These are phyloP conservation scores for Norana najaformis DNA, from an alignment of 2,888 invertebrate genomes.

Conservation along the genomic window DNA sequence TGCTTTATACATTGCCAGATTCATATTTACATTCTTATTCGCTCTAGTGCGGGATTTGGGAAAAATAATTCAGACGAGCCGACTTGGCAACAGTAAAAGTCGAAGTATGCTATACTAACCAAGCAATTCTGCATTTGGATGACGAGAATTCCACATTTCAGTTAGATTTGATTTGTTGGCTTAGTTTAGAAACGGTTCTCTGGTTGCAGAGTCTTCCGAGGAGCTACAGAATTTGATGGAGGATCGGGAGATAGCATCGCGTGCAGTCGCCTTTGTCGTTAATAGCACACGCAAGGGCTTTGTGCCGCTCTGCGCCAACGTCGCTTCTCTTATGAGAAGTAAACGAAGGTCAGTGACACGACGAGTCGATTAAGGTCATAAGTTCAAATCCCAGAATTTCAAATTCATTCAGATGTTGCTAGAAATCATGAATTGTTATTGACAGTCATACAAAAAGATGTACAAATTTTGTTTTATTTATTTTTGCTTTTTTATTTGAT, in stretches of 20 bases:
- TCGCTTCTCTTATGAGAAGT: conserved; percentile 55
- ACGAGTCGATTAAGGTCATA: neutral
- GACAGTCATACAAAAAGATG: no score
- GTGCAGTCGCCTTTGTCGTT: conserved; percentile 62
- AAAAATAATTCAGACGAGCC: no score
- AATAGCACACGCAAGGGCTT: conserved; percentile 61
- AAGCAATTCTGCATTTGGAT: no score
- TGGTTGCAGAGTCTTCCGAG: conserved; percentile 64
- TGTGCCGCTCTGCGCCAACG: conserved; percentile 61
- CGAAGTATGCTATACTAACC: no score
- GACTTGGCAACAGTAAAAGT: no score
- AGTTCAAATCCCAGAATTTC: neutral
- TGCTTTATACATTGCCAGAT: no score
- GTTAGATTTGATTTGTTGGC: neutral
- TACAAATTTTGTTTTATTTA: no score
- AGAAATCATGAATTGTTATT: no score
- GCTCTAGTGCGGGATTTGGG: no score
- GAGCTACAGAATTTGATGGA: conserved; percentile 57
- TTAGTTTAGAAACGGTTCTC: neutral
- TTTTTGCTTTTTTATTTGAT: neutral
- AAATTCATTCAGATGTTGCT: no score
- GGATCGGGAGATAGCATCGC: conserved; percentile 60
- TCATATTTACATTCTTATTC: no score
- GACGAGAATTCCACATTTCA: no score
- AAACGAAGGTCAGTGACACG: conserved; percentile 52